phyloP scores from a whole-genome alignment of 92 coral and sea anemone genomes.

The Epizoanthus rinbou region DNA sequence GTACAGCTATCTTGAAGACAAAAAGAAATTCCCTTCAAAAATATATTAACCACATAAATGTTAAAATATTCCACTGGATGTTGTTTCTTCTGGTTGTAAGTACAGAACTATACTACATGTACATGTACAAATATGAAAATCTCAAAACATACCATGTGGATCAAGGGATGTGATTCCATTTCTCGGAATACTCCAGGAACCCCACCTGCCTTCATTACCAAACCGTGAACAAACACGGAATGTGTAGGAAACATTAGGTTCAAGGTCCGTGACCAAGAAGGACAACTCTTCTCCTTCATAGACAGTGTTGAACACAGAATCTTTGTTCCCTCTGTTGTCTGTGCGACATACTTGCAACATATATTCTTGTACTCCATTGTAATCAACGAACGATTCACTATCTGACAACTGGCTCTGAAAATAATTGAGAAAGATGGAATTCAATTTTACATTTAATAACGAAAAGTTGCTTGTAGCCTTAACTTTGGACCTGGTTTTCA shows the following conservation, averaged over 20 bases:
- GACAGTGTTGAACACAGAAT: conserved; percentile 81
- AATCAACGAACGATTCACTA: conserved; percentile 90
- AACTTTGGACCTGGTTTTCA: too few relatives aligned
- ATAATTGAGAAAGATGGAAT: not conserved
- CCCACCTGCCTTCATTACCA: conserved; percentile 93
- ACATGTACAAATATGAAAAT: not conserved
- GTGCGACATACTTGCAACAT: conserved; percentile 95
- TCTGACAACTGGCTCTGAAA: conserved; percentile 64
- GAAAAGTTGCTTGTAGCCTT: too few relatives aligned
- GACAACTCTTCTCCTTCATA: conserved; percentile 92
- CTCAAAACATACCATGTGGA: conserved; percentile 80
- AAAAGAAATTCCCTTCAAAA: too few relatives aligned
- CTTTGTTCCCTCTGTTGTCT: conserved; percentile 78
- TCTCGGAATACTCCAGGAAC: conserved; percentile 94
- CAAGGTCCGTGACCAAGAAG: conserved; percentile 82
- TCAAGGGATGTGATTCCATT: conserved; percentile 93
- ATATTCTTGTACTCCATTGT: conserved; percentile 89
- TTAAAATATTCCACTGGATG: too few relatives aligned
- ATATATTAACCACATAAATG: too few relatives aligned
- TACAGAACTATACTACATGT: not conserved
- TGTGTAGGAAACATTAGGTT: conserved; percentile 93
- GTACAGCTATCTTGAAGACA: too few relatives aligned
- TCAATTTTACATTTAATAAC: not conserved
- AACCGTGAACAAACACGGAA: conserved; percentile 97
- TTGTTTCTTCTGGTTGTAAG: too few relatives aligned